phyloP scores from a whole-genome alignment of 2,888 invertebrate genomes.

The Cyclophora punctaria region DNA sequence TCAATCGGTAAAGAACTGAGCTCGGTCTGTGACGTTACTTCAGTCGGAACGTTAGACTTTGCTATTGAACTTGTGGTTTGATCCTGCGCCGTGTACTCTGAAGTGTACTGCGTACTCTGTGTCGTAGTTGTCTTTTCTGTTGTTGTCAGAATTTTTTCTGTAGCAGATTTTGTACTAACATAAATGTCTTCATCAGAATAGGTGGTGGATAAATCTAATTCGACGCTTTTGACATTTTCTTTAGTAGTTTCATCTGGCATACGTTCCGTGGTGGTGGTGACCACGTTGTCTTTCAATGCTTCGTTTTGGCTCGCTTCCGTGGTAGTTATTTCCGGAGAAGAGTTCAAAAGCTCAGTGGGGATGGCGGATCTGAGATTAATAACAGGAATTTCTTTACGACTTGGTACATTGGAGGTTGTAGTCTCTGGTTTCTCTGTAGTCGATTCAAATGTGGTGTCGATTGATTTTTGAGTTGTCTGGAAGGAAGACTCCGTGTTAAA shows the following conservation, averaged over 20 bases:
- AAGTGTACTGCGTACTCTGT: constrained; percentile 7
- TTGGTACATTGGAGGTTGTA: constrained; percentile 25
- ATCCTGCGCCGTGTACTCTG: constrained; percentile 22
- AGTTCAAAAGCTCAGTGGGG: constrained; percentile 49
- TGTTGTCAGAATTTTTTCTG: constrained; percentile 16
- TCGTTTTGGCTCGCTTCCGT: background rate
- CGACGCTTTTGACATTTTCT: background rate
- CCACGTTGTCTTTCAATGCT: background rate
- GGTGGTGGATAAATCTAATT: background rate
- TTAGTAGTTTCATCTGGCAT: background rate
- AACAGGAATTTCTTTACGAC: constrained; percentile 43
- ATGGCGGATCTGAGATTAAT: constrained; percentile 57
- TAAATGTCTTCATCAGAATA: no score
- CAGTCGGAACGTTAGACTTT: constrained; percentile 47
- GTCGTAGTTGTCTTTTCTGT: constrained; percentile 17
- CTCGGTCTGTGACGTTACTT: constrained; percentile 59
- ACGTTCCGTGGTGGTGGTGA: background rate
- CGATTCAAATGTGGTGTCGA: constrained; percentile 22
- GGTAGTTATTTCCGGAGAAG: constrained; percentile 28
- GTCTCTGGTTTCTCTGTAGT: constrained; percentile 22
- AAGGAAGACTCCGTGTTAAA: constrained; percentile 25
- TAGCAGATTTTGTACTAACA: constrained; percentile 5
- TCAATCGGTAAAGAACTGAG: constrained; percentile 61
- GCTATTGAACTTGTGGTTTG: constrained; percentile 37
- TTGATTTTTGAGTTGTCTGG: constrained; percentile 28